These are phyloP conservation scores for Jacana jacana DNA, from an alignment of 2,113 vertebrate species.

Conservation along the genomic window DNA sequence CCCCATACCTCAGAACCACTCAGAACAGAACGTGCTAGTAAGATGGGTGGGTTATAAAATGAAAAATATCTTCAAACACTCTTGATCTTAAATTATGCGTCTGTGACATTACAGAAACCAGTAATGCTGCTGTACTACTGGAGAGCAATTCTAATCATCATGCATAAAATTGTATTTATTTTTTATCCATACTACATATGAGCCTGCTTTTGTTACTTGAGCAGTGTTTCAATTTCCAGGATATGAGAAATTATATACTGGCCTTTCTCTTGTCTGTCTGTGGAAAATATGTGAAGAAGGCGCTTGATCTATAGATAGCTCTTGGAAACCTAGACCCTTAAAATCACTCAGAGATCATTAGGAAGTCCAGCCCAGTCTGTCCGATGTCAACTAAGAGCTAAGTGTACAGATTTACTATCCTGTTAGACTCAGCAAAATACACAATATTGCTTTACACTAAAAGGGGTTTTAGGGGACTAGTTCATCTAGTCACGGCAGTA, in stretches of 20 bases:
- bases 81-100: neutral
- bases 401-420: neutral
- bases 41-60: neutral
- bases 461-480: neutral
- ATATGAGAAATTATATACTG: neutral
- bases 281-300: constrained; percentile 37
- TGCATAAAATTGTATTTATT: neutral
- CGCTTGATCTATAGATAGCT: constrained; percentile 40
- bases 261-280: neutral
- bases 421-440: neutral
- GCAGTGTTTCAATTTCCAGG: neutral
- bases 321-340: neutral
- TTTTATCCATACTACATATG: neutral
- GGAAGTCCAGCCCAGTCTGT: neutral
- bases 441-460: neutral
- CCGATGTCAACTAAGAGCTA: neutral
- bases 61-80: constrained; percentile 12
- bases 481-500: neutral
- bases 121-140: neutral
- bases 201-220: neutral
- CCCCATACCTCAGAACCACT: neutral
- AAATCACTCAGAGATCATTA: neutral
- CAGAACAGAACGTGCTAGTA: neutral
- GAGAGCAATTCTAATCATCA: neutral
- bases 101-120: neutral